Evolutionary conservation across 1,140 invertebrate genomes (phyloP).

Genomic region (Drosophila ogumai): DNA sequence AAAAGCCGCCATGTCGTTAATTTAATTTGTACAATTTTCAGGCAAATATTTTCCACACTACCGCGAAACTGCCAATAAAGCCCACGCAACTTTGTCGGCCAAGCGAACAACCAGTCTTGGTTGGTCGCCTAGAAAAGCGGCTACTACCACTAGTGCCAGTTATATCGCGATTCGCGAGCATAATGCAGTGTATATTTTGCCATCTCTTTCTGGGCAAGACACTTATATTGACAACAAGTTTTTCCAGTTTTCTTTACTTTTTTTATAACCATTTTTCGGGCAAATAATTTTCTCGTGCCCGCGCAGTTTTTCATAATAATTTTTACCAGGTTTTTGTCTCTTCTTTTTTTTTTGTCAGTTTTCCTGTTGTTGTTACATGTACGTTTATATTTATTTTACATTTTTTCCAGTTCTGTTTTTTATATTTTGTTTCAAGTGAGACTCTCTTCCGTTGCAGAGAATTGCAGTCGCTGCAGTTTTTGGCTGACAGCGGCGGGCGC

Average conservation of each 20-base stretch:
- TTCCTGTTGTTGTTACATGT: constrained; percentile 17
- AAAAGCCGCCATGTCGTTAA: constrained; percentile 76
- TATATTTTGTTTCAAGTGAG: constrained; percentile 2
- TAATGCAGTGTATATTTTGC: constrained; percentile 10
- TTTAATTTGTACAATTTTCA: constrained; percentile 82
- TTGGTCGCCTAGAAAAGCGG: constrained; percentile 59
- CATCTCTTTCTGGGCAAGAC: constrained; percentile 65
- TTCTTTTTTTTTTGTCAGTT: constrained; percentile 9
- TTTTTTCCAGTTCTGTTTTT: constrained; percentile 11
- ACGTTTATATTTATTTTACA: constrained; percentile 6
- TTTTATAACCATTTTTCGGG: constrained; percentile 31
- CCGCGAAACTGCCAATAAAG: constrained; percentile 79
- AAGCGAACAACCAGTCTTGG: constrained; percentile 60
- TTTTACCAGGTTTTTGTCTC: constrained; percentile 33
- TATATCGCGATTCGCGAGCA: constrained; percentile 8
- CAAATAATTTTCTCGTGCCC: constrained; percentile 49
- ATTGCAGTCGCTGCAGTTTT: constrained; percentile 75
- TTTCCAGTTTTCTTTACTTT: constrained; percentile 68
- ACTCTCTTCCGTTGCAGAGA: constrained; percentile 49
- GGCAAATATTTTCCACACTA: constrained; percentile 81
- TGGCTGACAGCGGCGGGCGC: constrained; percentile 59
- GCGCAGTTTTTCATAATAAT: constrained; percentile 77
- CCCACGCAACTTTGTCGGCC: constrained; percentile 67
- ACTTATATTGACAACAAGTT: constrained; percentile 60
- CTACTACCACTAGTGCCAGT: constrained; percentile 30